phyloP scores from a whole-genome alignment of 2,888 invertebrate genomes.

The Agonopterix subpropinquella region DNA sequence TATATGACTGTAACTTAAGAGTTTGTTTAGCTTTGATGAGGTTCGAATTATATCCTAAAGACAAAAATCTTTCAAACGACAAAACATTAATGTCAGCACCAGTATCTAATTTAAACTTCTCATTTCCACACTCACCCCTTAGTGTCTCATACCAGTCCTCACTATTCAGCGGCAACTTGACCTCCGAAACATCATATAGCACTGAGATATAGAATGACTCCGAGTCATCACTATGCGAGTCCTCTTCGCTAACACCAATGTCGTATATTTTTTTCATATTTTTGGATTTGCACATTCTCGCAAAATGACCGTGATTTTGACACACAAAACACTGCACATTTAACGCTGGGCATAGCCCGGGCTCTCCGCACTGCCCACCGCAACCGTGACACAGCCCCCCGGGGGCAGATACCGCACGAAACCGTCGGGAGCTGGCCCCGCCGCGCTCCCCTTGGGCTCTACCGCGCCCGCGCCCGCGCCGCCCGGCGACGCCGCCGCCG shows the following conservation, averaged over 20 bases:
- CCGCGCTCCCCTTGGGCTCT: too few relatives aligned
- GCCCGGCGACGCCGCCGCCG: too few relatives aligned
- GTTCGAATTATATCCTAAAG: not conserved
- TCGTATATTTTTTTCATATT: too few relatives aligned
- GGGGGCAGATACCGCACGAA: too few relatives aligned
- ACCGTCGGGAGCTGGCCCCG: too few relatives aligned
- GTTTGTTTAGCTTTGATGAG: not conserved
- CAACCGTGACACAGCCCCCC: too few relatives aligned
- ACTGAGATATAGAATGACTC: constrained; percentile 5
- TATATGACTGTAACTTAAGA: constrained; percentile 8
- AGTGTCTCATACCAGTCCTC: constrained; percentile 1
- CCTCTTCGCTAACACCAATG: not conserved
- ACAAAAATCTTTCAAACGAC: not conserved
- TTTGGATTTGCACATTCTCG: too few relatives aligned
- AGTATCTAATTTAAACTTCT: constrained; percentile 4
- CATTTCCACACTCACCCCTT: not conserved
- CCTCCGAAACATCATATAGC: not conserved
- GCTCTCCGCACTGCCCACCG: too few relatives aligned
- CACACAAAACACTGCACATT: too few relatives aligned
- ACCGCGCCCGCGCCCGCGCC: too few relatives aligned
- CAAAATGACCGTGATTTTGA: too few relatives aligned
- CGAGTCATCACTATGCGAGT: not conserved
- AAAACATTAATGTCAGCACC: constrained; percentile 1
- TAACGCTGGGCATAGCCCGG: too few relatives aligned
- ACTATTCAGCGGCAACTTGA: not conserved